A percentile compares a stretch with the other conserved stretches of the same genome.
Evolutionary conservation across 2,113 vertebrate genomes (phyloP).

Genomic region (Progne subis): DNA sequence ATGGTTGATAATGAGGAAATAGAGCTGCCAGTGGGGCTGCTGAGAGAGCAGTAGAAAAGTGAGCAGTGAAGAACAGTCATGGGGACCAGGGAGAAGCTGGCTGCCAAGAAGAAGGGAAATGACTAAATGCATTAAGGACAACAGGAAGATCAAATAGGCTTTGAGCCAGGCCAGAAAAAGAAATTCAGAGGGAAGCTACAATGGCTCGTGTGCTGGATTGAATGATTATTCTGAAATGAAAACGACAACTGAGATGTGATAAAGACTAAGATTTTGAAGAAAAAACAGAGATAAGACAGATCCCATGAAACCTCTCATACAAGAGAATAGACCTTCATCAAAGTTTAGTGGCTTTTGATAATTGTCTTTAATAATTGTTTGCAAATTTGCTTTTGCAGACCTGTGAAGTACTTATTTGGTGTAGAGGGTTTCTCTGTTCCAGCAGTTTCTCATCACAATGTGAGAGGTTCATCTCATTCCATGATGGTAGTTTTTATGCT

Average conservation of each 20-base stretch:
- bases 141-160: slow-evolving; percentile 52
- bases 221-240: not conserved
- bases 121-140: slow-evolving; percentile 45
- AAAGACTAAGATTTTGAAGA: not conserved
- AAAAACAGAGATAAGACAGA: not conserved
- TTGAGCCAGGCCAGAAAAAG: slow-evolving; percentile 49
- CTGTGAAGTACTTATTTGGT: not conserved
- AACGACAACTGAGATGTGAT: not conserved
- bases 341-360: not conserved
- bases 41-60: slow-evolving; percentile 41
- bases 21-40: not conserved
- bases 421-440: not conserved
- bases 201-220: not conserved
- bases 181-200: not conserved
- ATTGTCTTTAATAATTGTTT: not conserved
- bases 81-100: not conserved
- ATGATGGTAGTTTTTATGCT: slow-evolving; percentile 57
- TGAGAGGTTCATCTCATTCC: slow-evolving; percentile 49
- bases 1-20: not conserved
- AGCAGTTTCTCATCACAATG: slow-evolving; percentile 25
- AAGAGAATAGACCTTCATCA: not conserved
- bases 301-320: not conserved
- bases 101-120: slow-evolving; percentile 59
- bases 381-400: not conserved
- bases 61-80: not conserved